Evolutionary conservation across 2,888 invertebrate species (phyloP), one percentile per base, ranked within the genome.

Genomic region (Eupithecia pulchellata): DNA sequence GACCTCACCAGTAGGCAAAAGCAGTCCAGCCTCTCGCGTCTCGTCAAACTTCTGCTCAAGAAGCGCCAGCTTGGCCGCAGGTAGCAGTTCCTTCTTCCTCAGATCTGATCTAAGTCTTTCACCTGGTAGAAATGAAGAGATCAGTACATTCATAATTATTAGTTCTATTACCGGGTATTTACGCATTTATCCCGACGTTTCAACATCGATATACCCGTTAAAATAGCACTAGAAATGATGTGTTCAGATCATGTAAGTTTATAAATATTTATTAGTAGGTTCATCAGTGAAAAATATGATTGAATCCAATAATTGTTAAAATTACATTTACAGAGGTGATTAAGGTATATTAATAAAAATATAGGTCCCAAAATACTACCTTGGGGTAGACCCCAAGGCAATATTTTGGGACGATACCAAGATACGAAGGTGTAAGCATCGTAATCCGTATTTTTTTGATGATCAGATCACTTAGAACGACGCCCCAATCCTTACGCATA

Each of bases 31-130:
- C 66, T 96, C 96, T 79, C 96, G 96, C 47, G 97, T 96, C 88
- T 98, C 98, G 90, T 99, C 98, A 87, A 99, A 99, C 86, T 97
- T 97, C 80, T 96, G 96, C 80, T 97, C 96, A 4, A 99, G 91
- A 20, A 96, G 92, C 0, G 94, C 93, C 80, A 96, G 84, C 86
- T 97, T 97, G 62, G 96, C 94, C n/a, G 96, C 95, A 0, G 97
- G 97, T 68, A 98, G 95, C 55, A 97, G 93, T 82, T 97, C 96
- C 82, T 98, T 97, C 87, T 97, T 97, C 83, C 97, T 96, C 76
- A 99, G 92, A 87, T 99, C 99, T 64, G 95, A 92, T 80, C 98
- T 92, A 75, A 99, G 94, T 87, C 97, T 96, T 86, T 99, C 99
- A 68, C 96, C 96, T 95, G 83, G 9, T 20, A 42, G 20, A 47